A percentile compares a stretch with the other conserved stretches of the same genome.
Evolutionary conservation across 2,797 vertebrate genomes (phyloP).

Genomic region (Tokudaia tokunoshimensis): DNA sequence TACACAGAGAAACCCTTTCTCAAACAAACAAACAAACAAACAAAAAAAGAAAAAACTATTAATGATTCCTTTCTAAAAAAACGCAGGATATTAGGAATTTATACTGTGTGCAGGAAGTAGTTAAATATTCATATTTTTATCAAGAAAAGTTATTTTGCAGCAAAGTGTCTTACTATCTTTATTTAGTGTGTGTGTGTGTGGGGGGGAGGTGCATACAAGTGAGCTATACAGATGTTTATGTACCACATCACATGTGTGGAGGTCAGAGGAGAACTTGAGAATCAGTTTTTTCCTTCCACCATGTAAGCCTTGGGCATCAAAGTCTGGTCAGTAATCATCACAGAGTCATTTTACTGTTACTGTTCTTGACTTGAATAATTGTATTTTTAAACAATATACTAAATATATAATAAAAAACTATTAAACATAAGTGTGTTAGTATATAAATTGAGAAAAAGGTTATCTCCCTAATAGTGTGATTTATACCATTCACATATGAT

Average conservation of each 20-base stretch:
- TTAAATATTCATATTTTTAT: constrained; percentile 8
- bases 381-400: neutral
- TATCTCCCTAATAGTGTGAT: neutral
- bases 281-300: neutral
- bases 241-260: neutral
- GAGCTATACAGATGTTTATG: neutral
- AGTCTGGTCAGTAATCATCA: neutral
- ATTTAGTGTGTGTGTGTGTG: neutral
- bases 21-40: too few species aligned
- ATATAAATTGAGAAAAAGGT: neutral
- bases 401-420: constrained; percentile 3
- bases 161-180: neutral
- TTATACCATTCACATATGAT: neutral
- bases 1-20: too few species aligned
- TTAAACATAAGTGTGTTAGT: neutral
- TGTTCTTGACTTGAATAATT: neutral
- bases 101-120: neutral
- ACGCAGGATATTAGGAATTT: neutral
- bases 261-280: neutral
- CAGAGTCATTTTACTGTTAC: neutral
- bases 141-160: constrained; percentile 26
- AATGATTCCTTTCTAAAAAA: constrained; percentile 14
- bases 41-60: neutral
- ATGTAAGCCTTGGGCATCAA: neutral
- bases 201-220: neutral